These are phyloP conservation scores for Drosophila miranda DNA, from an alignment of 1,140 invertebrate genomes.

Conservation along the genomic window DNA sequence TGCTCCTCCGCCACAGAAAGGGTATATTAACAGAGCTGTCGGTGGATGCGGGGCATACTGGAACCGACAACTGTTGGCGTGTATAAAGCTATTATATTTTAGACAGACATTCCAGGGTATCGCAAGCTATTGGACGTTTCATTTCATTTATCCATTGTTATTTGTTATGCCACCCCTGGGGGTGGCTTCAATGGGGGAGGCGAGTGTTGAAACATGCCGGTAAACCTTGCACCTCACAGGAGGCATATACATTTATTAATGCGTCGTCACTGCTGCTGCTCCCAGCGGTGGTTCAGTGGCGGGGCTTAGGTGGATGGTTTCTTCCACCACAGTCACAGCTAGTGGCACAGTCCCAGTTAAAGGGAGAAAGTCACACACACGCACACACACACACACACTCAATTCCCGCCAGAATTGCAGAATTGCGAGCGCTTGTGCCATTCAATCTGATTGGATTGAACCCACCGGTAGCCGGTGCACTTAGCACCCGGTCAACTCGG, in stretches of 20 bases:
- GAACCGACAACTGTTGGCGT: background rate
- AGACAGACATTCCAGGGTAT: conserved; percentile 2
- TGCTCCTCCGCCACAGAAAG: conserved; percentile 12
- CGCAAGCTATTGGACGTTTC: background rate
- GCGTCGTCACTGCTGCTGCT: conserved; percentile 48
- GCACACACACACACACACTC: conserved; percentile 8
- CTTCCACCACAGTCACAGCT: conserved; percentile 38
- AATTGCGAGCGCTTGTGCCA: conserved; percentile 20
- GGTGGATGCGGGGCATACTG: background rate
- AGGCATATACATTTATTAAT: conserved; percentile 76
- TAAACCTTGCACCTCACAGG: conserved; percentile 53
- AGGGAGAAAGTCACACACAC: background rate
- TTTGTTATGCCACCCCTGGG: conserved; percentile 33
- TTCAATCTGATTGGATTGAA: conserved; percentile 40
- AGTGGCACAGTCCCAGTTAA: conserved; percentile 8
- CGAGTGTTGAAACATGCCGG: conserved; percentile 40
- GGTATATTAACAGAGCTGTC: conserved; percentile 27
- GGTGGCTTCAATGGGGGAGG: conserved; percentile 19
- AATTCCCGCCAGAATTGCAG: conserved; percentile 59
- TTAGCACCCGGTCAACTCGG: conserved; percentile 16
- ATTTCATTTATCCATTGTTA: conserved; percentile 1
- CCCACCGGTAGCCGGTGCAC: conserved; percentile 15
- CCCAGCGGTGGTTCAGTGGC: conserved; percentile 29
- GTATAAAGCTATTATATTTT: background rate
- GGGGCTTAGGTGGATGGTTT: conserved; percentile 44